Evolutionary conservation across 2,797 vertebrate species (phyloP).

Genomic region (Ambastaia sidthimunki): DNA sequence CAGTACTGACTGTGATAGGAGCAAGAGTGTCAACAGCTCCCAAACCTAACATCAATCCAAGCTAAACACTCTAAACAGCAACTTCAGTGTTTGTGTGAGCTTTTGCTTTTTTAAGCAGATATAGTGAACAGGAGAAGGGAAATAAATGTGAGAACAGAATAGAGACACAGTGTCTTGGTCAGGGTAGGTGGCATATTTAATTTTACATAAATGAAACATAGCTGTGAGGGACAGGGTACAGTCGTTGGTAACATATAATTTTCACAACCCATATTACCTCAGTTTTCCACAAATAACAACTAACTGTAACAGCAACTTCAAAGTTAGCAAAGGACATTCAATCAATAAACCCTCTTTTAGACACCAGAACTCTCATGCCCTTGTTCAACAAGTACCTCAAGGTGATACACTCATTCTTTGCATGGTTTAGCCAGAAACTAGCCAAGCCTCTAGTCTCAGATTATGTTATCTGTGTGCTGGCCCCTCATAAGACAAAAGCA

Average conservation of each 20-base stretch:
- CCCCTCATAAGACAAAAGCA: constrained; percentile 41
- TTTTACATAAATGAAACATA: neutral
- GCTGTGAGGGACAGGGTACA: neutral
- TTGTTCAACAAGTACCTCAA: constrained; percentile 30
- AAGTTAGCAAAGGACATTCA: constrained; percentile 6
- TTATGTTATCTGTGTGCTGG: constrained; percentile 39
- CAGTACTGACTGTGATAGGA: constrained; percentile 28
- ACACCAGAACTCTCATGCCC: constrained; percentile 18
- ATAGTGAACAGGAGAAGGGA: neutral
- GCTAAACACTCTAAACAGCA: neutral
- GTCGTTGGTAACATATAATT: neutral
- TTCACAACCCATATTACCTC: neutral
- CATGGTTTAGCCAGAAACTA: neutral
- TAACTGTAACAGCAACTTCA: neutral
- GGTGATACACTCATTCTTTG: constrained; percentile 23
- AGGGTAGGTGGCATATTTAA: neutral
- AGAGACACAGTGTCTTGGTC: neutral
- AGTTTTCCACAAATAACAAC: neutral
- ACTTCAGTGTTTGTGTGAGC: neutral
- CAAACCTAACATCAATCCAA: constrained; percentile 11
- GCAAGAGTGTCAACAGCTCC: constrained; percentile 19
- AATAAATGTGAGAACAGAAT: neutral
- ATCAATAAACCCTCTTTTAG: constrained; percentile 7
- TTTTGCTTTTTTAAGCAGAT: neutral
- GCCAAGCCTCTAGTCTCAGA: constrained; percentile 9